Percentiles rank a stretch among this genome's conserved stretches.
phyloP scores from a whole-genome alignment of 92 coral and sea anemone species.

The Phymanthus crucifer region DNA sequence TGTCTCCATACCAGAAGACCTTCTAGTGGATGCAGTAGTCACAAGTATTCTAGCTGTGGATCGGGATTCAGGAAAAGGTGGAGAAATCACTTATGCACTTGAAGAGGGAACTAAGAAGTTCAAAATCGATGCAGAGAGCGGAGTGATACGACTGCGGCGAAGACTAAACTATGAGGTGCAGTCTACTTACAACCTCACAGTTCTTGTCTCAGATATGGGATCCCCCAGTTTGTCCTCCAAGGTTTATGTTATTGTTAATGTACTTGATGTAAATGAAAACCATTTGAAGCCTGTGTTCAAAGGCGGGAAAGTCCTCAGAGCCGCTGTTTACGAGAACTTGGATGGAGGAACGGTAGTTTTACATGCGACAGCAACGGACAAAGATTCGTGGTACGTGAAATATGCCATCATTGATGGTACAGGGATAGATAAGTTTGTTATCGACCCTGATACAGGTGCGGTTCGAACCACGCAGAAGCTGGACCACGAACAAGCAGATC shows the following conservation, averaged over 20 bases:
- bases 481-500: slow-evolving; percentile 74
- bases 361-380: slow-evolving; percentile 47
- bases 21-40: slow-evolving; percentile 68
- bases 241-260: slow-evolving; percentile 57
- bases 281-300: slow-evolving; percentile 55
- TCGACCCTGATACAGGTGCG: slow-evolving; percentile 74
- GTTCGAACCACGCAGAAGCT: slow-evolving; percentile 64
- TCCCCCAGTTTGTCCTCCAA: slow-evolving; percentile 52
- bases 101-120: slow-evolving; percentile 55
- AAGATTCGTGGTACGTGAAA: slow-evolving; percentile 68
- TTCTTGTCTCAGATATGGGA: slow-evolving; percentile 77
- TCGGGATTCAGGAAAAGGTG: slow-evolving; percentile 81
- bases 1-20: slow-evolving; percentile 75
- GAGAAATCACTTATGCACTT: slow-evolving; percentile 50
- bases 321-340: slow-evolving; percentile 62
- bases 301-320: slow-evolving; percentile 53
- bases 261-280: slow-evolving; percentile 76
- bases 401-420: slow-evolving; percentile 97
- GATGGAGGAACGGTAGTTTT: slow-evolving; percentile 62
- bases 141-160: slow-evolving; percentile 75
- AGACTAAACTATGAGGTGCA: slow-evolving; percentile 56
- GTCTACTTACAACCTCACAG: slow-evolving; percentile 68
- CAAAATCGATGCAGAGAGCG: slow-evolving; percentile 80
- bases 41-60: slow-evolving; percentile 80
- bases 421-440: slow-evolving; percentile 81